Evolutionary conservation across 2,113 vertebrate genomes (phyloP), one percentile per base, ranked within the genome.

Genomic region (Miniopterus natalensis): DNA sequence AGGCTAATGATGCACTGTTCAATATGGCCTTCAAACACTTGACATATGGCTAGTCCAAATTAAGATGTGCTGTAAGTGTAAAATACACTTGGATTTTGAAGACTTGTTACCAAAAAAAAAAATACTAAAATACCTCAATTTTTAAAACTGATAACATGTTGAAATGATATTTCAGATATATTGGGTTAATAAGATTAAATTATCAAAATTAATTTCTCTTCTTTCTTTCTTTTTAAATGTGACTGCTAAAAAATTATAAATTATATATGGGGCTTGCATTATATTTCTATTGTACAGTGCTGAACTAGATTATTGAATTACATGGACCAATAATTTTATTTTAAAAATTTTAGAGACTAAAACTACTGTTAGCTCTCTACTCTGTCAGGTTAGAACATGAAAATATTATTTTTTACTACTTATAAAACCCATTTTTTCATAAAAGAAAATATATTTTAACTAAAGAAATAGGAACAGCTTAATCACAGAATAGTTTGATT

Each of bases 401-500:
- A 83, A 77, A 21, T 3, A 36, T 61, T 21, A 36, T 86, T 85
- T 66, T 68, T 84, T 42, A 49, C 65, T 42, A 74, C 47, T 89
- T 88, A 59, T 75, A 55, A 84, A 86, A 88, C 57, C 1, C 53
- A 71, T 83, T 93, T 87, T 66, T 85, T 90, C 27, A n/a, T 88
- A 66, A 87, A 45, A 92, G 31, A 71, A 73, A 80, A 93, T 2
- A 7, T 70, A 81, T 74, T 78, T 86, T 94, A 73, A 73, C 47
- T 86, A 73, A 89, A 91, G 29, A 90, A 84, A 75, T 77, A 79
- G 25, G 66, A 53, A 93, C 70, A 59, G 11, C 45, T 93, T 90
- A 75, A 65, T 95, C 57, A 83, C 17, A 89, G 55, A 93, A 73
- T 89, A 90, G 51, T 93, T 88, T 91, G 63, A 1, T 79, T 92